Evolutionary conservation across 2,888 invertebrate species (phyloP), one percentile per base, ranked within the genome.

Genomic region (Leptinotarsa rubiginosa): DNA sequence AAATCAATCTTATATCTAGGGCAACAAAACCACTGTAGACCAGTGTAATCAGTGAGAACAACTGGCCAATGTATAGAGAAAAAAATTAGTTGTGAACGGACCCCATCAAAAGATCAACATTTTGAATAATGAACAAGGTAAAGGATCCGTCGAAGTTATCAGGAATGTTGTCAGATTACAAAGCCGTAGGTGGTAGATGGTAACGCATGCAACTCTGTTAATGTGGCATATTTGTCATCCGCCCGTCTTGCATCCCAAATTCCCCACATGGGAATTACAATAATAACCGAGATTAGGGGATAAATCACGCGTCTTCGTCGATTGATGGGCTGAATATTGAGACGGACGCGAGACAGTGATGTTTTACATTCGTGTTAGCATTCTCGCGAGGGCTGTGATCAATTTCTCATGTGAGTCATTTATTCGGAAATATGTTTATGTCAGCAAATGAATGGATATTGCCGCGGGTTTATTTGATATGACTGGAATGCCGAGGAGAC

Each of bases 71-170:
- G 31, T 76, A 73, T 77, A 78, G 78, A 78, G 77, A 77, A 77
- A 80, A 78, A 72, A 74, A 70, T 70, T 69, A 31, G 72, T 74
- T 78, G 81, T 80, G 79, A 81, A 81, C 78, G 80, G 77, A 80
- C 76, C 80, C 80, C 81, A 80, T 80, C 82, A 79, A 82, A 80
- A 62, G 73, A 75, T 71, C 76, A 70, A 13, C 22, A 20, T 56
- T 72, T 84, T 71, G 84, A 84, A 81, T 83, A 82, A 84, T 84
- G 82, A 78, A 75, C 79, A 80, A 79, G 79, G 80, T 81, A 83
- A 82, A 83, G 79, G 83, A 85, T 84, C 83, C 80, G 81, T 83
- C 84, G 81, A 84, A 84, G 82, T 84, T 83, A 84, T 83, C 84
- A 82, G 82, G 84, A 85, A 85, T 84, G 85, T 84, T 85, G 85